These are phyloP conservation scores for Glaucidium brasilianum DNA, from an alignment of 2,113 vertebrate genomes.

Conservation along the genomic window DNA sequence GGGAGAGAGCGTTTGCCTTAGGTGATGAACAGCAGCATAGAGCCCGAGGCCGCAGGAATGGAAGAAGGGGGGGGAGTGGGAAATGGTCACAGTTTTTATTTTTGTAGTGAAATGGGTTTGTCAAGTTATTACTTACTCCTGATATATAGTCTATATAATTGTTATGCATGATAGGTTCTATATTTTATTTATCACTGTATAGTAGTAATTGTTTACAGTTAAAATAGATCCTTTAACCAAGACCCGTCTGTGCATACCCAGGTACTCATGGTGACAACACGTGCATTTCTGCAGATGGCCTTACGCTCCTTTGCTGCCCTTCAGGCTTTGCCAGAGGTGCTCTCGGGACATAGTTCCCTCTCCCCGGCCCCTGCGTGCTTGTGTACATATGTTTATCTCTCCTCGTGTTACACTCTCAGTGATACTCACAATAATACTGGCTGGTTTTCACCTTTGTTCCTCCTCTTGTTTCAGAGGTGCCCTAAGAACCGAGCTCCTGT, in stretches of 20 bases:
- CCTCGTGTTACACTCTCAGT: neutral
- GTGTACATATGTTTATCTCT: fast-evolving
- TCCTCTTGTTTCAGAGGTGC: neutral
- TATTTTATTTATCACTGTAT: neutral
- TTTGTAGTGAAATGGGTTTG: neutral
- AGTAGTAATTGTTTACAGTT: neutral
- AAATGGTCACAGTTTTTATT: neutral
- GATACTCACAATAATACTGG: neutral
- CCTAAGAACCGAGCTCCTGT: neutral
- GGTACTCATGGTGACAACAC: too few relatives aligned
- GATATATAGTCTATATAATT: neutral
- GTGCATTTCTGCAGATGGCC: fast-evolving
- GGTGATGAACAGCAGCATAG: slow-evolving; percentile 69
- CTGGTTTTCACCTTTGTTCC: neutral
- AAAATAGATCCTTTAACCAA: neutral
- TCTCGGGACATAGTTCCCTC: neutral
- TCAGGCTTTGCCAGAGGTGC: neutral
- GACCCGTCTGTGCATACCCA: fast-evolving
- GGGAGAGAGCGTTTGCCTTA: slow-evolving; percentile 61
- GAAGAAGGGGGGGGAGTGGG: neutral
- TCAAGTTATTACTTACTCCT: neutral
- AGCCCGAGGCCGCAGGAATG: neutral
- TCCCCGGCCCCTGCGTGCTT: fast-evolving
- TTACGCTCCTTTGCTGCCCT: fast-evolving
- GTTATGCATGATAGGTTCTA: neutral